Evolutionary conservation across 2,888 invertebrate species (phyloP).

Genomic region (Zhengitettix transpicula): DNA sequence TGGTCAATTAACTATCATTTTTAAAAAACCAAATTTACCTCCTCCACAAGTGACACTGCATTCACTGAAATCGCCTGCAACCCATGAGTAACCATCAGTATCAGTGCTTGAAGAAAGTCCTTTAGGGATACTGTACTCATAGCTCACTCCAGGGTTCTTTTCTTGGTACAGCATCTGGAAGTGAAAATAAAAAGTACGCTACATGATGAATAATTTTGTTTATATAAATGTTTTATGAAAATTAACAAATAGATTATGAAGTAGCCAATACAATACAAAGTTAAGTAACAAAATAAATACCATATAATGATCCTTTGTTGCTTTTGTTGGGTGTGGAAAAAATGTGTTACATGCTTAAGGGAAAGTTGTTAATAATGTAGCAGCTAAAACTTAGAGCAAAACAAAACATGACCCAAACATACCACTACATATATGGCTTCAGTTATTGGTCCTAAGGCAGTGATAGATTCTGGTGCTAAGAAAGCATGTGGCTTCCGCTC

Average conservation of each 20-base stretch:
- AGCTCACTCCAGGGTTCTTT: slow-evolving; percentile 66
- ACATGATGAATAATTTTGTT: not conserved
- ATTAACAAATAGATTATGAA: not conserved
- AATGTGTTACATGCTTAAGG: no score
- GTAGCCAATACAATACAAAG: no score
- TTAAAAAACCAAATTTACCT: slow-evolving; percentile 36
- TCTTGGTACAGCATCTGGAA: slow-evolving; percentile 64
- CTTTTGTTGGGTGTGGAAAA: no score
- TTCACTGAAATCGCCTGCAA: slow-evolving; percentile 52
- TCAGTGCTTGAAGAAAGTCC: slow-evolving; percentile 41
- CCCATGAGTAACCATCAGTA: slow-evolving; percentile 70
- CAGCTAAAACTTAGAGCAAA: no score
- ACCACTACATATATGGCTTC: slow-evolving; percentile 78
- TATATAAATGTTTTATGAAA: not conserved
- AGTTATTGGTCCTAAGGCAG: slow-evolving; percentile 74
- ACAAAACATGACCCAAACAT: slow-evolving; percentile 19
- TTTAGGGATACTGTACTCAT: slow-evolving; percentile 79
- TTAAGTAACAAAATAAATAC: no score
- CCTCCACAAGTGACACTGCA: slow-evolving; percentile 84
- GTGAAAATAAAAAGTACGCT: slow-evolving; percentile 6
- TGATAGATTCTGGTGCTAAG: slow-evolving; percentile 68
- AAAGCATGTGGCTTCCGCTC: slow-evolving; percentile 66
- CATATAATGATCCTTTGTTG: no score
- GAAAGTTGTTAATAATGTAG: no score
- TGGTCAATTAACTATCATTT: no score